phyloP scores from a whole-genome alignment of 2,888 invertebrate genomes.

The Lamellibrachia columna region DNA sequence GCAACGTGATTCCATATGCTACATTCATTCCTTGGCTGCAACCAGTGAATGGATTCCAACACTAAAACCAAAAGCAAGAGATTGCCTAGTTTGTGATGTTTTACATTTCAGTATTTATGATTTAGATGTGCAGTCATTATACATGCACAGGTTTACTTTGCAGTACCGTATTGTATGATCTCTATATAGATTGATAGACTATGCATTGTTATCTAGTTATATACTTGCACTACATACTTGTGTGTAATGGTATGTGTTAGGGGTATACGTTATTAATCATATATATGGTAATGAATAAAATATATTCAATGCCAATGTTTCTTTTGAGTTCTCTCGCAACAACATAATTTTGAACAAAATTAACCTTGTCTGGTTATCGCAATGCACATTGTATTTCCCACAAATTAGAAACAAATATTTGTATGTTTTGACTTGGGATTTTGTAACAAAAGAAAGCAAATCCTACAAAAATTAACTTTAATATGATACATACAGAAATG shows the following conservation, averaged over 20 bases:
- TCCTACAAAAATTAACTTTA: background rate
- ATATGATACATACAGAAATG: background rate
- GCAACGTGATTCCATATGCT: background rate
- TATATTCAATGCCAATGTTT: background rate
- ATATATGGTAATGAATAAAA: background rate
- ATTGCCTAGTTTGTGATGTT: background rate
- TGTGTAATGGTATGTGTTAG: background rate
- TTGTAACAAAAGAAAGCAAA: background rate
- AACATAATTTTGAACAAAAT: too few relatives aligned
- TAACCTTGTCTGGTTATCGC: too few relatives aligned
- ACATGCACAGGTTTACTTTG: background rate
- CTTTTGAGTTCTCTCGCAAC: background rate
- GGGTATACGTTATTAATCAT: background rate
- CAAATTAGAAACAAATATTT: too few relatives aligned
- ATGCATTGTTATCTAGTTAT: slow-evolving; percentile 10
- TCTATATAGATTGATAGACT: background rate
- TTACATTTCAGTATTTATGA: background rate
- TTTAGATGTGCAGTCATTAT: background rate
- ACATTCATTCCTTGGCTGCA: background rate
- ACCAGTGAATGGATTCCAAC: background rate
- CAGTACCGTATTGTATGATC: background rate
- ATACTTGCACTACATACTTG: background rate
- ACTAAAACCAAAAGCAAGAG: background rate
- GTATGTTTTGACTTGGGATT: background rate
- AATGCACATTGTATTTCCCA: too few relatives aligned